phyloP scores from a whole-genome alignment of 2,888 invertebrate species.

The Perizoma affinitatum region DNA sequence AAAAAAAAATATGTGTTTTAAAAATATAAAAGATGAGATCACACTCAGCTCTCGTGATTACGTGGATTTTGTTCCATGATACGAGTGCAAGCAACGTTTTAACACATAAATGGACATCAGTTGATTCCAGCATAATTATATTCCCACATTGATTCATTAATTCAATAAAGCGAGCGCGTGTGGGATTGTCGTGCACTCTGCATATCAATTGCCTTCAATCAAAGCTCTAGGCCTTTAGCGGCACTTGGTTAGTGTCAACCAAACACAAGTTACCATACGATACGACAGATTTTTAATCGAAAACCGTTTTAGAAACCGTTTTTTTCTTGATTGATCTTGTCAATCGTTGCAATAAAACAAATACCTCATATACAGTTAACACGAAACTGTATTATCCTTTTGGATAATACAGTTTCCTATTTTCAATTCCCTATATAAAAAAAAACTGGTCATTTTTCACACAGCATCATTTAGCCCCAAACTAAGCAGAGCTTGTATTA shows the following conservation, averaged over 20 bases:
- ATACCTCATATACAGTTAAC: too few relatives aligned
- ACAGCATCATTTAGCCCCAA: too few relatives aligned
- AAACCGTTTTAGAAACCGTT: neutral
- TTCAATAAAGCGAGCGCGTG: slow-evolving; percentile 29
- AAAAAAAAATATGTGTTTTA: too few relatives aligned
- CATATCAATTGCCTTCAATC: slow-evolving; percentile 36
- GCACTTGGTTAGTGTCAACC: neutral
- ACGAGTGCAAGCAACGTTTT: neutral
- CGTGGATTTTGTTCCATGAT: slow-evolving; percentile 2
- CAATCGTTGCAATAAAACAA: too few relatives aligned
- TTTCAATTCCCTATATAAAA: too few relatives aligned
- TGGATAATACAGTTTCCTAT: too few relatives aligned
- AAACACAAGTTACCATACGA: neutral
- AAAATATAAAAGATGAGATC: too few relatives aligned
- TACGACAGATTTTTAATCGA: neutral
- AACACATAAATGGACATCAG: neutral
- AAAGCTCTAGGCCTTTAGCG: slow-evolving; percentile 5
- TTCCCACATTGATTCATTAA: slow-evolving; percentile 29
- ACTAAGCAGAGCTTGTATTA: too few relatives aligned
- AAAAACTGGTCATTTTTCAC: too few relatives aligned
- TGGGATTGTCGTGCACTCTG: slow-evolving; percentile 26
- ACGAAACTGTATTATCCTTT: too few relatives aligned
- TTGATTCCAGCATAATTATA: slow-evolving; percentile 1
- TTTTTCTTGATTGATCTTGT: neutral
- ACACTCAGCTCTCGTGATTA: too few relatives aligned